Evolutionary conservation across 2,113 vertebrate species (phyloP).

Genomic region (Notiomystis cincta): DNA sequence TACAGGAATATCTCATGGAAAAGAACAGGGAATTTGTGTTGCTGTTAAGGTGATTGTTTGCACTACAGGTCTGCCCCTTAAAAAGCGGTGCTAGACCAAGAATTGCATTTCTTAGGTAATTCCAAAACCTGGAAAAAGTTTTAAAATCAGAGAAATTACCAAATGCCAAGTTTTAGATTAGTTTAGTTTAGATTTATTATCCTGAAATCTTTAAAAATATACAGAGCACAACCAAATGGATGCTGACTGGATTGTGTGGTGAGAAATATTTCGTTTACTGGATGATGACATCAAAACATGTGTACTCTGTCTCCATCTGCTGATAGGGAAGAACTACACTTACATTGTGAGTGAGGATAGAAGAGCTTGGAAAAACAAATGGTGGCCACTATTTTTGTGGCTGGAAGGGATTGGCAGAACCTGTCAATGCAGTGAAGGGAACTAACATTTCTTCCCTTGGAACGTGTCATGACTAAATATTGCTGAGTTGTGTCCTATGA

Average conservation of each 20-base stretch:
- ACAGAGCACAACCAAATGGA: neutral
- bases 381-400: neutral
- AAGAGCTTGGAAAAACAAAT: neutral
- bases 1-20: neutral
- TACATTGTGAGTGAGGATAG: neutral
- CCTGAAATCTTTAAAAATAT: neutral
- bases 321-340: slow-evolving; percentile 31
- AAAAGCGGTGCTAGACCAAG: neutral
- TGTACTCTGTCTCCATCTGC: slow-evolving; percentile 65
- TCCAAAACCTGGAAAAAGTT: rapidly evolving
- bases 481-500: neutral
- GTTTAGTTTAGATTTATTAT: neutral
- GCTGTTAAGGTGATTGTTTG: neutral
- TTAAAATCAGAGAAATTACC: neutral
- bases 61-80: neutral
- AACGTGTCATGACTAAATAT: neutral
- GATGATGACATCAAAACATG: slow-evolving; percentile 12
- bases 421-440: neutral
- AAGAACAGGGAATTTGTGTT: neutral
- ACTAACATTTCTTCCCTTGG: neutral
- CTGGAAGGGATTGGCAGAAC: neutral
- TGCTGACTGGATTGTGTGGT: neutral
- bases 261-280: neutral
- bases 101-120: neutral
- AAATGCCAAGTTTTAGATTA: neutral